Base-by-base conservation (phyloP, 2,797 vertebrate species). In the Melanotaenia trifasciata region DNA sequence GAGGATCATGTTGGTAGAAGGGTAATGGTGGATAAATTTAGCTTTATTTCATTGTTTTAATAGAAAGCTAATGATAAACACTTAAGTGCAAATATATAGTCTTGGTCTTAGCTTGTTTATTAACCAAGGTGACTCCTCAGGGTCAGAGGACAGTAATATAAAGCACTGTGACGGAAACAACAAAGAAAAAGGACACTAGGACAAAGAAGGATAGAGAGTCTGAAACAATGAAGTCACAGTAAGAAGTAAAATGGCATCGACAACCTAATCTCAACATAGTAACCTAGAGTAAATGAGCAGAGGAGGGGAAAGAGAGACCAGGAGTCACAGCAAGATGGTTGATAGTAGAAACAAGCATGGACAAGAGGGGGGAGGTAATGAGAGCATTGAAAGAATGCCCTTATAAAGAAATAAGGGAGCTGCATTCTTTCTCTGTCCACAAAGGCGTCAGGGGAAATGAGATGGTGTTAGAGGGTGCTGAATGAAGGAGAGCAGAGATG, bases 241-340 rank as follows among this genome's bases (percentile, higher is more conserved):
- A 76, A 84, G 89, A 90, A 79, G 83, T 83, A 91, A 93, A 94
- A 91, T 87, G 83, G 84, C 90, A 87, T 72, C 32, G 92, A 93
- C 93, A 93, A 91, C 89, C 92, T 89, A 92, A 90, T 92, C 91
- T 93, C 86, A 90, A 87, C 87, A 86, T 86, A 87, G 84, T 87
- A 90, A 79, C 87, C 71, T 62, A 58, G 83, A 86, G 84, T 80
- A 91, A 93, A 93, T 90, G 88, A 92, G 84, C 35, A 87, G 79
- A 79, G 74, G 80, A 84, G 74, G 36, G 81, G 73, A 82, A 83
- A 67, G 65, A 61, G 79, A 72, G 84, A 82, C 67, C 73, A 62
- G 83, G 81, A 77, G 78, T 71, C 68, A 73, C 78, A 30, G 74
- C 59, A 62, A 76, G 84, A 85, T 50, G 74, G 65, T 65, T 63